Evolutionary conservation across 2,797 vertebrate species (phyloP), one percentile per base, ranked within the genome.

Genomic region (Squalus acanthias): DNA sequence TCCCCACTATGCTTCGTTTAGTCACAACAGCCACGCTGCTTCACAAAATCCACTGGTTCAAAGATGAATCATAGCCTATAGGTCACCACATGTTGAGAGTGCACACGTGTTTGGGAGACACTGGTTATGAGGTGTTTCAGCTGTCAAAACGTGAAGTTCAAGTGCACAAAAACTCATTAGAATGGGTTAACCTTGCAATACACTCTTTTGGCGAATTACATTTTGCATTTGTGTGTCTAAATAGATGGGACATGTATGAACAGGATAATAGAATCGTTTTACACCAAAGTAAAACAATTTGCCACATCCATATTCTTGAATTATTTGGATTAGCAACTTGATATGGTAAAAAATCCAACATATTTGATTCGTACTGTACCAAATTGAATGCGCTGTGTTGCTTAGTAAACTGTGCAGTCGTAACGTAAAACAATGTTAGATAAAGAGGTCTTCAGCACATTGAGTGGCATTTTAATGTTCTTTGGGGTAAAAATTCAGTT

Each of bases 61-160:
- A 96, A 97, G 95, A 96, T 97, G 97, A 97, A 96, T 97, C 97
- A 97, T 97, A 20, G 96, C 91, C 95, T 96, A 96, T 91, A 96
- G 96, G 97, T 97, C 97, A 91, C 88, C 89, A 97, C 89, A 65
- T 92, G 60, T 65, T 65, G 89, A 92, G 89, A 33, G 33, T n/a
- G 57, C 13, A 63, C 89, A 92, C 60, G 5, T n/a, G 60, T 65
- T 65, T 20, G 53, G 57, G 60, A 65, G 89, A 65, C 63, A 65
- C 33, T 33, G 26, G 57, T 60, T 29, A 91, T 24, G 29, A 63
- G 89, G 33, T 92, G 57, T 29, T 65, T 65, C 60, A 92, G 89
- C 63, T 65, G 89, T 65, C 89, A 92, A 33, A 88, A 65, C 29
- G 15, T 92, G 29, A 92, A 65, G 89, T 63, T 92, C 89, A 65